These are phyloP conservation scores for Troilus luridus DNA, from an alignment of 2,888 invertebrate genomes.

Conservation along the genomic window DNA sequence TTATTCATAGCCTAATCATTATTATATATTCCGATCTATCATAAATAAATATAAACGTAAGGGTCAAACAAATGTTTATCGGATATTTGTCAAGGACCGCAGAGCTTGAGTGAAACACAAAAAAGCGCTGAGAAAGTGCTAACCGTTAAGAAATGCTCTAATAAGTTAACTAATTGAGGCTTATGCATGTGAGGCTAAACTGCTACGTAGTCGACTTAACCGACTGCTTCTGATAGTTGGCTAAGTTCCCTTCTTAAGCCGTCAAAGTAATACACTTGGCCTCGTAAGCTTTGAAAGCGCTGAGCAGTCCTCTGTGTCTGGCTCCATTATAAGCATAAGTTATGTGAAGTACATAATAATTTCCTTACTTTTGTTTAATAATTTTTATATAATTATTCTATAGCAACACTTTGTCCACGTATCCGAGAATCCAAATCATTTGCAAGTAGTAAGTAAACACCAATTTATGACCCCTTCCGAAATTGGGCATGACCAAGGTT, in stretches of 20 bases:
- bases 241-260: background rate
- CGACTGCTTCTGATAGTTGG: background rate
- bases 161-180: slow-evolving; percentile 19
- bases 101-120: background rate
- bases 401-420: too few relatives aligned
- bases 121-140: background rate
- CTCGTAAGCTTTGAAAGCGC: background rate
- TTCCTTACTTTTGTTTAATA: too few relatives aligned
- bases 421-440: too few relatives aligned
- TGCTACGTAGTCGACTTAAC: background rate
- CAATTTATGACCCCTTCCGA: too few relatives aligned
- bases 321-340: background rate
- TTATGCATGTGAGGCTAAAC: background rate
- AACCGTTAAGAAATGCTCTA: slow-evolving; percentile 36
- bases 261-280: background rate
- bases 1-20: too few relatives aligned
- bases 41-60: too few relatives aligned
- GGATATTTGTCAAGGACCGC: background rate
- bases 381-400: too few relatives aligned
- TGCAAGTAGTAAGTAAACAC: too few relatives aligned
- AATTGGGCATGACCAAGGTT: too few relatives aligned
- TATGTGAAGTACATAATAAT: too few relatives aligned
- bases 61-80: background rate
- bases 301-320: background rate
- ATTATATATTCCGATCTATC: too few relatives aligned